Evolutionary conservation across 2,113 vertebrate genomes (phyloP).

Genomic region (Prietella phreatophila): DNA sequence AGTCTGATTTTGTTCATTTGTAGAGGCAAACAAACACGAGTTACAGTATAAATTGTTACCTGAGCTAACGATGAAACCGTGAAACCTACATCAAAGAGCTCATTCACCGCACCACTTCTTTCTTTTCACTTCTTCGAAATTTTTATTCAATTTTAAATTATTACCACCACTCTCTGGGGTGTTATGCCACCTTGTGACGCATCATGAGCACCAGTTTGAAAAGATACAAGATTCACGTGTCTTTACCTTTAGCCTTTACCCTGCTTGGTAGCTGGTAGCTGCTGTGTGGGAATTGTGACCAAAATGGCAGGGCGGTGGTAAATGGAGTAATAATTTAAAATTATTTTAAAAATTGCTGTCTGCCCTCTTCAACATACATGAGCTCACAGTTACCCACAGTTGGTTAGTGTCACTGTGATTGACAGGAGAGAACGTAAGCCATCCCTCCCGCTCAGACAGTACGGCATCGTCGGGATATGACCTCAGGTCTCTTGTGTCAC

Average conservation of each 20-base stretch:
- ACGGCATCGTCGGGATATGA: background rate
- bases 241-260: too few species aligned
- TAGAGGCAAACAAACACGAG: background rate
- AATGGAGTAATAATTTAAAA: background rate
- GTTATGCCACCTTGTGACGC: background rate
- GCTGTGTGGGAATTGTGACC: too few species aligned
- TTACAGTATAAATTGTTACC: background rate
- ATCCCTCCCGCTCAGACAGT: background rate
- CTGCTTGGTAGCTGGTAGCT: background rate
- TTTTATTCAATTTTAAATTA: background rate
- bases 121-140: background rate
- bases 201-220: background rate
- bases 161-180: background rate
- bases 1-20: background rate
- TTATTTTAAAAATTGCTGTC: background rate
- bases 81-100: background rate
- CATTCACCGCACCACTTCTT: background rate
- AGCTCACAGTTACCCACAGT: background rate
- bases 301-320: too few species aligned
- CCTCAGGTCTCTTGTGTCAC: background rate
- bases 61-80: background rate
- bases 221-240: too few species aligned
- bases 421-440: background rate
- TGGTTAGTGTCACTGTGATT: background rate
- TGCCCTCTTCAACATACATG: background rate